Percentiles rank a stretch among this genome's conserved stretches.
Conservation (phyloP, 2,113 vertebrate genomes). For the Otis tarda region DNA sequence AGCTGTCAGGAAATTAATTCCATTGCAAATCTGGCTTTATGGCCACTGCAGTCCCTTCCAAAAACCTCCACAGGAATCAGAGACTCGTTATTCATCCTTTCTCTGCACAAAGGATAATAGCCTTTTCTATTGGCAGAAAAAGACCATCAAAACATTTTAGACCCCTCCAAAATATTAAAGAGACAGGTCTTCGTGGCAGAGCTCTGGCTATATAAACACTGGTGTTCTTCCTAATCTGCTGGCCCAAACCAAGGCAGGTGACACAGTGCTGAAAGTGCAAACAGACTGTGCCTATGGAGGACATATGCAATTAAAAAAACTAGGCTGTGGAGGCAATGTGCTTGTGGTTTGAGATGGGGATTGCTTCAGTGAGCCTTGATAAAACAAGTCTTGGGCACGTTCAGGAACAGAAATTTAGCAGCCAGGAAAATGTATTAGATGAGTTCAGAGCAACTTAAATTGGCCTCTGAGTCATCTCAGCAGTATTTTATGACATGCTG, state of each 20-base stretch:
- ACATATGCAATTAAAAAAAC: neutral
- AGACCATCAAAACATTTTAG: neutral
- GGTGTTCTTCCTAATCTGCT: neutral
- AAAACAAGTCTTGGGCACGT: accelerated
- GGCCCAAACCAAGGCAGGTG: neutral
- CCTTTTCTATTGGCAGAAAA: neutral
- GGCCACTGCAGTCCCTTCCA: neutral
- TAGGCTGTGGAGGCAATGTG: neutral
- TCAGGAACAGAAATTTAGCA: neutral
- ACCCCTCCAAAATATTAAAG: neutral
- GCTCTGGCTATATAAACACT: neutral
- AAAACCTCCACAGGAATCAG: neutral
- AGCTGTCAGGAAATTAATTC: neutral
- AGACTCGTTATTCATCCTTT: neutral
- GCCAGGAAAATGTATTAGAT: neutral
- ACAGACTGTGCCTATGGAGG: neutral
- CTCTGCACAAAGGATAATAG: neutral
- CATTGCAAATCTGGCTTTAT: neutral
- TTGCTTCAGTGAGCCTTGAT: neutral
- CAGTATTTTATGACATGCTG: neutral
- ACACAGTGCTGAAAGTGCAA: neutral
- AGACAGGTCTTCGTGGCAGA: neutral
- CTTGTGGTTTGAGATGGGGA: neutral
- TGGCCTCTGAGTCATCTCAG: neutral
- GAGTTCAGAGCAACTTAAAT: neutral